Evolutionary conservation across 2,797 vertebrate species (phyloP).

Genomic region (Thunnus albacares): DNA sequence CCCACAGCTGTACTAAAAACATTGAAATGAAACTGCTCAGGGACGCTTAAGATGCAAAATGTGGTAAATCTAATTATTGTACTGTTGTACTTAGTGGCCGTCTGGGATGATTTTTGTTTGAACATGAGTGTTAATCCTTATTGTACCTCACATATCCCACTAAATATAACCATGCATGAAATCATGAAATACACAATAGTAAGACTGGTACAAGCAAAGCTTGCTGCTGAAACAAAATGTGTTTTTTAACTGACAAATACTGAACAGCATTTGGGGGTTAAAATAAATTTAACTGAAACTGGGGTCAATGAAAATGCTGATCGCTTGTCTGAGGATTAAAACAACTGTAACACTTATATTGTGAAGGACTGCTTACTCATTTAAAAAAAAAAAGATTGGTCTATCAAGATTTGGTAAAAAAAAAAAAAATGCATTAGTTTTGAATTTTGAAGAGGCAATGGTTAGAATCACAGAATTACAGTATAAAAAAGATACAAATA

Average conservation of each 20-base stretch:
- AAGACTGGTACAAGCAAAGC: not conserved
- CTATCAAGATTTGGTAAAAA: constrained; percentile 3
- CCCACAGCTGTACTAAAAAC: constrained; percentile 39
- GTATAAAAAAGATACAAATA: not conserved
- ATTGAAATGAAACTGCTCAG: constrained; percentile 36
- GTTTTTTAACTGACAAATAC: not conserved
- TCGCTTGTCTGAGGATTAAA: not conserved
- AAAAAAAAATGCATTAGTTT: not conserved
- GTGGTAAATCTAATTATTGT: constrained; percentile 59
- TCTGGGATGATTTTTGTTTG: constrained; percentile 51
- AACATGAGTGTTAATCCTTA: constrained; percentile 53
- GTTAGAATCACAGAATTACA: not conserved
- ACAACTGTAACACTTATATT: not conserved
- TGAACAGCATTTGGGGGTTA: not conserved
- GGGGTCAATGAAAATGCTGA: not conserved
- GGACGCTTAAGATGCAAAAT: constrained; percentile 54
- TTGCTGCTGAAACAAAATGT: not conserved
- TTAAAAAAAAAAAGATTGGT: not conserved
- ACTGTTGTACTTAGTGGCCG: constrained; percentile 42
- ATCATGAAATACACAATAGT: constrained; percentile 34
- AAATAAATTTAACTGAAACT: not conserved
- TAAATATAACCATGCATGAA: constrained; percentile 38
- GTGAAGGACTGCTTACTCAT: not conserved
- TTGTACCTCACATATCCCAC: constrained; percentile 35
- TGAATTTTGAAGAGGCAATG: not conserved